Conservation (phyloP, 2,888 invertebrate species). For the Drosophila multiciliata region DNA sequence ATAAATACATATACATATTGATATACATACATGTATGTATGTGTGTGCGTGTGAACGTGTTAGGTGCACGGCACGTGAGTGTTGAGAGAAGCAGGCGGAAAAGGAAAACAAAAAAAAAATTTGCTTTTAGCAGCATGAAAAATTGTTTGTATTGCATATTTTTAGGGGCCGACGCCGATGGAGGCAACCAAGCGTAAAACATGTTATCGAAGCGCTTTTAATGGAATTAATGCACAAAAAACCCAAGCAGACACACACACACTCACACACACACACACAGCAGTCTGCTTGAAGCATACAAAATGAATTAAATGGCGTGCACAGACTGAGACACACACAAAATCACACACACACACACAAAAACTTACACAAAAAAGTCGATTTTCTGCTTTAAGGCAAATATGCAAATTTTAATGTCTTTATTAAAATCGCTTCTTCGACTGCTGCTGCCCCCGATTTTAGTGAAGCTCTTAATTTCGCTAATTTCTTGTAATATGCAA, state of each 20-base stretch:
- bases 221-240: slow-evolving; percentile 70
- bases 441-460: neutral
- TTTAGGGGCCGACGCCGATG: slow-evolving; percentile 64
- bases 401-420: slow-evolving; percentile 25
- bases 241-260: slow-evolving; percentile 26
- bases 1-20: too few species aligned
- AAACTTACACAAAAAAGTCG: slow-evolving; percentile 1
- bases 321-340: slow-evolving; percentile 1
- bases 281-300: slow-evolving; percentile 23
- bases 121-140: slow-evolving; percentile 56
- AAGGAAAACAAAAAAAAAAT: slow-evolving; percentile 19
- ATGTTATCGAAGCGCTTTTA: slow-evolving; percentile 71
- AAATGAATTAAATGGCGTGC: slow-evolving; percentile 53
- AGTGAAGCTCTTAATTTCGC: slow-evolving; percentile 44
- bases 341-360: neutral
- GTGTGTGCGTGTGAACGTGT: slow-evolving; percentile 23
- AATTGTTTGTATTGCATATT: slow-evolving; percentile 75
- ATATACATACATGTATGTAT: neutral
- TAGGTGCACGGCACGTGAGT: slow-evolving; percentile 52
- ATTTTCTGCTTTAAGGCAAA: slow-evolving; percentile 37
- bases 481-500: slow-evolving; percentile 43
- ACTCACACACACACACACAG: slow-evolving; percentile 15
- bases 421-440: slow-evolving; percentile 12
- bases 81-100: slow-evolving; percentile 22
- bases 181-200: slow-evolving; percentile 69